Base-by-base conservation (phyloP, 2,888 invertebrate species). In the Drosophila anomelani region DNA sequence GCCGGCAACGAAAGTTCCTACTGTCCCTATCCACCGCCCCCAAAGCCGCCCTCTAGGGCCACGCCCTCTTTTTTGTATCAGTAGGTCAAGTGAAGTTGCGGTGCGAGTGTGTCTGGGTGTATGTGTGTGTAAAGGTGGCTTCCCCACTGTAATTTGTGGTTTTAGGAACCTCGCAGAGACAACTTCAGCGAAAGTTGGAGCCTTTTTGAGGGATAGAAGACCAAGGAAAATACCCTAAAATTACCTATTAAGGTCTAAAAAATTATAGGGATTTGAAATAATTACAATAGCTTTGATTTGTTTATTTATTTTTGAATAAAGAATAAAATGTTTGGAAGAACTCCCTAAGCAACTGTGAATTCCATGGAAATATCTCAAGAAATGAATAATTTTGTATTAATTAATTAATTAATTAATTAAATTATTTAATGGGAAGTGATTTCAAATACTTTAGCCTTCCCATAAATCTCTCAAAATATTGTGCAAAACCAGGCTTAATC, bases 401-500 rank as follows among this genome's bases (percentile, higher is more conserved):
- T 17, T 44, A 7, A 20, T 6, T 10, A 51, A 53, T 32, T 32
- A n/a, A n/a, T n/a, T n/a, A n/a, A n/a, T n/a, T n/a, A n/a, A n/a
- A n/a, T n/a, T n/a, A n/a, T n/a, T n/a, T n/a, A n/a, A 20, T 29
- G 29, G 17, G 13, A 26, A 15, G 26, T 17, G 7, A 26, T 26
- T 34, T 58, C n/a, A 6, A 13, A n/a, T 12, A 23, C 17, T 5
- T 23, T 5, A 32, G 9, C n/a, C 20, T 20, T n/a, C 23, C 23
- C 23, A 15, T 38, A 54, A 69, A 69, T 47, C 56, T 49, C 10
- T 13, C 32, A 17, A 32, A 54, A 39, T 41, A 55, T 68, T 68
- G 29, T 69, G 67, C 69, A 68, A 68, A 43, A 20, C 29, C 7
- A n/a, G 15, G 1, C 8, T 15, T 68, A 68, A 68, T 68, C 67